Base-by-base conservation (phyloP, 35 echinoderm and acorn worm genomes). In the Amphiura filiformis region DNA sequence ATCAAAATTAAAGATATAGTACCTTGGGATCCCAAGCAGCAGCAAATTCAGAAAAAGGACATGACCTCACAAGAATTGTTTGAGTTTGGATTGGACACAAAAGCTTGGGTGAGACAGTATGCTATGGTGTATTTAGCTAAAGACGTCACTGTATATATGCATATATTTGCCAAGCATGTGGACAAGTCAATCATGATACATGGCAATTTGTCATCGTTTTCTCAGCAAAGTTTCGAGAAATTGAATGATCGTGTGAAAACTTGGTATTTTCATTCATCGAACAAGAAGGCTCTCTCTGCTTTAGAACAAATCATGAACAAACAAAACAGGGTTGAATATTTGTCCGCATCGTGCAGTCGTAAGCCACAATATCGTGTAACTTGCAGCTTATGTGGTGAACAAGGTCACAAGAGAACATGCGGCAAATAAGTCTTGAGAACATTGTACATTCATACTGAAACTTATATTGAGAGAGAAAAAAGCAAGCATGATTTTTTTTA, bases 81-180 rank as follows among this genome's bases (percentile, higher is more conserved):
- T 39, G 18, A 22, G 14, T 56, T 89, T 38, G 32, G 38, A 75
- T 39, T 31, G 18, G 35, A 89, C 37, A 35, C 78, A 13, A 38
- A 75, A 41, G 41, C 44, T 31, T 89, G 79, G 87, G 87, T 89
- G 18, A 35, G 70, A 33, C 33, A 57, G 26, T 82, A 89, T 52
- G 41, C 42, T 31, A 39, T 20, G 38, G 87, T 83, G 13, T 65
- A 82, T 34, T 39, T 40, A 49, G 42, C 79, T 20, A 57, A 82
- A 82, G 87, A 89, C 75, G 52, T 89, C 13, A 89, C 87, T 64
- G 34, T 64, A 36, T 89, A 89, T 37, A 89, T 89, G 87, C 79
- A 89, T 81, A 39, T 89, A 0, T 40, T 89, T 22, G 79, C 80
- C 81, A 92, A 92, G 44, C 90, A 91, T 86, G 41, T 65, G 44